Evolutionary conservation across 2,113 vertebrate genomes (phyloP).

Genomic region (Anolis sagrei): DNA sequence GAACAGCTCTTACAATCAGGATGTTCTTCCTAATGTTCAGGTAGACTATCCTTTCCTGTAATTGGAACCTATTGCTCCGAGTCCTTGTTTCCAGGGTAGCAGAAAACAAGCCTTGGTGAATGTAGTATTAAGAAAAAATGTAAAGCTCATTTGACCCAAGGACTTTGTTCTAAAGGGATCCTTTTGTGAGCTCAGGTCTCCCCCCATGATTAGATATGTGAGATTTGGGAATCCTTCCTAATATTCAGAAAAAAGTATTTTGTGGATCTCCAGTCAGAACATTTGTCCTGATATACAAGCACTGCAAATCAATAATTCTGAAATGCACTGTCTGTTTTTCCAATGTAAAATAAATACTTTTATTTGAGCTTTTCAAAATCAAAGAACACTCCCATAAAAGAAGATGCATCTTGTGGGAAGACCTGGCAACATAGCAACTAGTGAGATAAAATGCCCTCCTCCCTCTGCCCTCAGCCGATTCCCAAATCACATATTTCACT

Average conservation of each 20-base stretch:
- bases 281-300: neutral
- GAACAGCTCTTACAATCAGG: too few species aligned
- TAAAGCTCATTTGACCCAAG: too few species aligned
- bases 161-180: neutral
- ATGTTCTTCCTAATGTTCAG: too few species aligned
- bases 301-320: neutral
- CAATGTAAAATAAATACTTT: neutral
- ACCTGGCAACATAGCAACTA: neutral
- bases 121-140: too few species aligned
- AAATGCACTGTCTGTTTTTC: conserved; percentile 1
- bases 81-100: too few species aligned
- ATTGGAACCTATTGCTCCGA: too few species aligned
- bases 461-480: neutral
- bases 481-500: neutral
- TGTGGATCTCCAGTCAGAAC: neutral
- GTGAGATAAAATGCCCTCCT: neutral
- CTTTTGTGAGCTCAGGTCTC: neutral
- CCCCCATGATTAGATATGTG: neutral
- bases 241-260: neutral
- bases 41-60: too few species aligned
- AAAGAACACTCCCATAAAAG: neutral
- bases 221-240: neutral
- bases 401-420: neutral
- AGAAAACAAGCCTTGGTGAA: too few species aligned
- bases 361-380: neutral